Evolutionary conservation across 1,140 invertebrate genomes (phyloP), one percentile per base, ranked within the genome.

Genomic region (Teleogryllus occipitalis): DNA sequence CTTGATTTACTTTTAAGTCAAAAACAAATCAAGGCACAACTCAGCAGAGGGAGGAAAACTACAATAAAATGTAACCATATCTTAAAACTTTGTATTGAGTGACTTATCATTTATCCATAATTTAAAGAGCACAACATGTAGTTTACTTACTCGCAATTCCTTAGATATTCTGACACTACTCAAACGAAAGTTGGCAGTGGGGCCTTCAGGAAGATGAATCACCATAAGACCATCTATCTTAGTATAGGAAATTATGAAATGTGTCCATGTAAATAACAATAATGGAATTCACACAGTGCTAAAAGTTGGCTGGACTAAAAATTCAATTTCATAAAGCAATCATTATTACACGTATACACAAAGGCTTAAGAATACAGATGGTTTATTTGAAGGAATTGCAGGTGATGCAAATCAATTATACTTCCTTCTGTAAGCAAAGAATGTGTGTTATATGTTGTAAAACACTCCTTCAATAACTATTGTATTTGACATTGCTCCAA

Each of bases 201-300:
- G 98, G 7, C 98, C 98, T 83, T 96, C 90, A 1, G 98, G 98
- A 80, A 99, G 88, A 88, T 99, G 97, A 82, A 96, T 93, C 3
- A 99, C 87, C 39, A 99, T 21, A 65, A 79, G 12, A 8, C 78
- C 78, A 49, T 79, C 78, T 79, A 48, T 10, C 18, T 14, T 10
- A 65, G 47, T 78, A 14, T 18, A 78, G 8, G 22, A 54, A 74
- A 46, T 39, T 27, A 78, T 49, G 78, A 47, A n/a, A 39, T 2
- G 27, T 39, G 27, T 39, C 27, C 15, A 77, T 18, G 7, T n/a
- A 27, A n/a, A 15, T 49, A 48, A 22, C 15, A 48, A n/a, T 49
- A 48, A 39, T 39, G 27, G 5, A 39, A 39, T 39, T 39, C 27
- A 39, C 27, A 39, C 27, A 39, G 27, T 18, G 75, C 8, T 76